Conservation (phyloP, 2,888 invertebrate genomes). For the Drosophila maculinotata region DNA sequence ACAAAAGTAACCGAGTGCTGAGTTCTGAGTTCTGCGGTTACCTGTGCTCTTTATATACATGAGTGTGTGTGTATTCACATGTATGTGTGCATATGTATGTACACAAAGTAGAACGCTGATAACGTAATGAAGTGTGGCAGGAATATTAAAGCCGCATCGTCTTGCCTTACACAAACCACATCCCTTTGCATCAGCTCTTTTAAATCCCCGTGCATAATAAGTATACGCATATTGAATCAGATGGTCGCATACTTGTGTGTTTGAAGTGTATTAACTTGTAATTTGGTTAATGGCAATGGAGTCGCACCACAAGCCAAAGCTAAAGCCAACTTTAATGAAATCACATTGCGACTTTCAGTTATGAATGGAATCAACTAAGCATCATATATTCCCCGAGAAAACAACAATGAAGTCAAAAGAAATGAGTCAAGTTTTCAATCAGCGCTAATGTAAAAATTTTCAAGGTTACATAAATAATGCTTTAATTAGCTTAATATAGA, state of each 20-base stretch:
- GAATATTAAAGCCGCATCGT: constrained; percentile 40
- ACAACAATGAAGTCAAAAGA: not conserved
- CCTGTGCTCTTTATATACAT: constrained; percentile 1
- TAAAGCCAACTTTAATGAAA: constrained; percentile 14
- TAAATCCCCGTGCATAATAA: constrained; percentile 7
- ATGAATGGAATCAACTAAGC: constrained; percentile 5
- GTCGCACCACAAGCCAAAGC: constrained; percentile 7
- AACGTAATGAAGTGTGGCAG: constrained; percentile 53
- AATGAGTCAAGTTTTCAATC: not conserved
- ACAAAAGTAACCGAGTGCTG: not conserved
- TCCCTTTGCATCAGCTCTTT: not conserved
- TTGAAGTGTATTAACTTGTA: constrained; percentile 24
- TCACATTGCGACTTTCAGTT: constrained; percentile 8
- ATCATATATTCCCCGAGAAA: not conserved
- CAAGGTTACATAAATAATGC: too few species aligned
- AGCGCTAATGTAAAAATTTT: too few species aligned
- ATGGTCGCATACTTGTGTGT: not conserved
- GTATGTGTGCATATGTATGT: constrained; percentile 3
- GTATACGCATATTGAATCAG: constrained; percentile 29
- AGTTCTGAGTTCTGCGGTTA: constrained; percentile 9
- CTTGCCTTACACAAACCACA: constrained; percentile 15
- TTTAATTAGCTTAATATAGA: too few species aligned
- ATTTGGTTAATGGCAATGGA: constrained; percentile 42
- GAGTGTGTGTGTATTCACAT: not conserved
- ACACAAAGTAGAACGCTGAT: constrained; percentile 24